Conservation (phyloP, 2,888 invertebrate genomes). For the Alcis repandata region DNA sequence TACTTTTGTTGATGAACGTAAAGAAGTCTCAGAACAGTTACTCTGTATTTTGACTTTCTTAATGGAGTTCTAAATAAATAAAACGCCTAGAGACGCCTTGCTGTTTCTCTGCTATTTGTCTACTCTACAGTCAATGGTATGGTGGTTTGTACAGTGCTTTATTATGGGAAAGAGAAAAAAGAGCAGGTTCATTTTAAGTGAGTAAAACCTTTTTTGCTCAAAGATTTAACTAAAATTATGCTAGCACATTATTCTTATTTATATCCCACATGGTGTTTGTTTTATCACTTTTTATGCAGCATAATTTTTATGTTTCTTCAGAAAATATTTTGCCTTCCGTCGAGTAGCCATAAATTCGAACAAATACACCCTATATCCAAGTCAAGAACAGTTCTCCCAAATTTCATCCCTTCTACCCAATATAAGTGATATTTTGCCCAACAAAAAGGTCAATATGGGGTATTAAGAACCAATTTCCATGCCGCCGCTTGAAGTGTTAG, state of each 20-base stretch:
- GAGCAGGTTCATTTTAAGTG: constrained; percentile 13
- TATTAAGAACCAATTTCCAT: constrained; percentile 38
- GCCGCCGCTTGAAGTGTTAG: constrained; percentile 19
- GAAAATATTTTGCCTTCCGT: constrained; percentile 3
- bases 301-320: neutral
- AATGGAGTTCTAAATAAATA: neutral
- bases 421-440: constrained; percentile 33
- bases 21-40: too few species aligned
- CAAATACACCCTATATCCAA: constrained; percentile 14
- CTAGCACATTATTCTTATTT: constrained; percentile 7
- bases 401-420: constrained; percentile 23
- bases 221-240: constrained; percentile 12
- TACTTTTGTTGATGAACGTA: too few species aligned
- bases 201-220: constrained; percentile 7
- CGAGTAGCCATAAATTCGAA: constrained; percentile 3
- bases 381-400: constrained; percentile 13
- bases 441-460: constrained; percentile 37
- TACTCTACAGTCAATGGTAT: neutral
- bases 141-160: constrained; percentile 9
- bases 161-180: constrained; percentile 6
- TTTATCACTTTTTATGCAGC: neutral
- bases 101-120: neutral
- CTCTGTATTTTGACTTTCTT: too few species aligned
- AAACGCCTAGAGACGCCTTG: neutral
- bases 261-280: neutral